phyloP scores from a whole-genome alignment of 2,797 vertebrate species.

The Glossophaga mutica region DNA sequence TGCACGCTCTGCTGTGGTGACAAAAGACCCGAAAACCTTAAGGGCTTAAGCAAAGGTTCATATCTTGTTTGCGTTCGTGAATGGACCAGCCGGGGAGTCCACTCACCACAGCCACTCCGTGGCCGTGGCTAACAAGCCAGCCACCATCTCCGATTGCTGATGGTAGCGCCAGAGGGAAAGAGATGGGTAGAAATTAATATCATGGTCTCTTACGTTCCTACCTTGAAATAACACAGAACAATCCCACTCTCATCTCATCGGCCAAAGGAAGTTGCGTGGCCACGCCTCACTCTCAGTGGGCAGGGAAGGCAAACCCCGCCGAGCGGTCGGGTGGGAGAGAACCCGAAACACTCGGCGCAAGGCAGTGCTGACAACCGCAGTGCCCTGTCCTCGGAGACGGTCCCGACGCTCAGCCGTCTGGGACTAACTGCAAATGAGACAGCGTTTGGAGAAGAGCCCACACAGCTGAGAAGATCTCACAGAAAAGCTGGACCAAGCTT shows the following conservation, averaged over 20 bases:
- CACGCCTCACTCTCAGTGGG: neutral
- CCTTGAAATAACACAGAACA: neutral
- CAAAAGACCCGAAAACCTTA: neutral
- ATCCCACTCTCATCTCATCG: neutral
- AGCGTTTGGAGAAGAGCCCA: neutral
- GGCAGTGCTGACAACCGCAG: neutral
- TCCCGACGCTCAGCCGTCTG: neutral
- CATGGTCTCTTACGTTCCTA: neutral
- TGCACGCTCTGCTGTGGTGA: neutral
- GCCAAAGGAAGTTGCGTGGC: neutral
- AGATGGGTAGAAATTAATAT: neutral
- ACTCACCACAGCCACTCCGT: neutral
- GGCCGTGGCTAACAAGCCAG: neutral
- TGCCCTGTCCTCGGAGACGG: neutral
- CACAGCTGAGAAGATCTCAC: neutral
- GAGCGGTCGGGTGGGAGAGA: neutral
- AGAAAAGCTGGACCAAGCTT: neutral
- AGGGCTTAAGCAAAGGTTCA: neutral
- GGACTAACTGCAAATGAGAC: neutral
- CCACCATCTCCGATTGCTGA: neutral
- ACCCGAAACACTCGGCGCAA: neutral
- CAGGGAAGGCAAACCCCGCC: neutral
- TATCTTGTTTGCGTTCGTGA: neutral
- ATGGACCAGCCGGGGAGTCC: neutral
- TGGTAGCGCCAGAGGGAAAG: neutral